Conservation (phyloP, 2,113 vertebrate species). For the Otocyon megalotis region DNA sequence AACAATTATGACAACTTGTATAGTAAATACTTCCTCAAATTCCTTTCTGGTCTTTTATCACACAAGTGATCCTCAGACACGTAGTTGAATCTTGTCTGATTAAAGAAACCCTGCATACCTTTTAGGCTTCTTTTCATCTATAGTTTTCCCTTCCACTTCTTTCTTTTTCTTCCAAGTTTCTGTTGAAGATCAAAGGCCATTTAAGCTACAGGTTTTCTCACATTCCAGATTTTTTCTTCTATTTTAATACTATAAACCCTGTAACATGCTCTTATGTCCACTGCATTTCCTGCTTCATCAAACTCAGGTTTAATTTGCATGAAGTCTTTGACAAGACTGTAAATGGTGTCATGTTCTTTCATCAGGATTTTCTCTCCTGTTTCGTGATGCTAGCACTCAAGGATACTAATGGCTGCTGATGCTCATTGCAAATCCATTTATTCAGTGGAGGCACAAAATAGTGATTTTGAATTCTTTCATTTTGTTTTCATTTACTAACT, state of each 20-base stretch:
- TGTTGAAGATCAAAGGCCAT: not conserved
- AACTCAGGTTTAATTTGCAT: not conserved
- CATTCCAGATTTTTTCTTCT: not conserved
- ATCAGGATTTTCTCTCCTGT: not conserved
- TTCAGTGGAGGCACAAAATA: not conserved
- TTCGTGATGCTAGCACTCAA: not conserved
- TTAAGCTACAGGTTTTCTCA: not conserved
- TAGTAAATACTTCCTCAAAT: not conserved
- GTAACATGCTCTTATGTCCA: not conserved
- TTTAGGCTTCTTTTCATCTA: conserved; percentile 15
- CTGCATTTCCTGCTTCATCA: not conserved
- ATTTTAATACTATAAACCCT: not conserved
- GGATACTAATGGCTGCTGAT: not conserved
- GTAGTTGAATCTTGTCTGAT: not conserved
- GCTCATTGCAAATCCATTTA: not conserved
- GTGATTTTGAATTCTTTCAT: not conserved
- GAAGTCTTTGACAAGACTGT: not conserved
- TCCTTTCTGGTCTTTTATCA: not conserved
- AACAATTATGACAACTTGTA: not conserved
- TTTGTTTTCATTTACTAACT: not conserved
- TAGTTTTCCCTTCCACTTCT: not conserved
- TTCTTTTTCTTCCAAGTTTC: not conserved
- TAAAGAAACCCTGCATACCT: not conserved
- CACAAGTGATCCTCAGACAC: not conserved
- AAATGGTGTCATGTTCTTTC: not conserved